Conservation (phyloP, 37 sponge, comb jelly and placozoan species). For the Ephydatia muelleri region DNA sequence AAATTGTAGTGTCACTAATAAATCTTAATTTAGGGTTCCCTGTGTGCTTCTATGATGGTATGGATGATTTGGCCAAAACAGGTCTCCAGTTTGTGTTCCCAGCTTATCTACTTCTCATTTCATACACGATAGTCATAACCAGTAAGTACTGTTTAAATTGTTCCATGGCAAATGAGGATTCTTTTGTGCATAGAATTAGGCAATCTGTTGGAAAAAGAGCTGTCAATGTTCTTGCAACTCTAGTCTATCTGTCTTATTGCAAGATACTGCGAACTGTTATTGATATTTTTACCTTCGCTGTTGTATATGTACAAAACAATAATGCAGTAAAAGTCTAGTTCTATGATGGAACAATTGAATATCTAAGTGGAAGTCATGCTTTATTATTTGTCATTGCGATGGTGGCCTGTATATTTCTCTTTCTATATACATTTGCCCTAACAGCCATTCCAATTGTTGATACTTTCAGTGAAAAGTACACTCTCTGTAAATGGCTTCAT, state of each 20-base stretch:
- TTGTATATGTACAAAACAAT: neutral
- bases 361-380: no score
- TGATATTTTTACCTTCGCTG: neutral
- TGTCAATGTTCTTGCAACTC: slow-evolving; percentile 39
- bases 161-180: no score
- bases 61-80: slow-evolving; percentile 45
- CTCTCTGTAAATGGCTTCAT: no score
- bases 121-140: slow-evolving; percentile 15
- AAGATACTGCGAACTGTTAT: slow-evolving; percentile 23
- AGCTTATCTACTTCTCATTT: slow-evolving; percentile 44
- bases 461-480: no score
- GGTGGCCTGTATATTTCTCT: no score
- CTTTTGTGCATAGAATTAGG: no score
- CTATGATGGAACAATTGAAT: no score
- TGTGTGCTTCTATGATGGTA: slow-evolving; percentile 68
- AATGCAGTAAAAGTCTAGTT: neutral
- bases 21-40: slow-evolving; percentile 59
- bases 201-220: neutral
- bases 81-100: slow-evolving; percentile 60
- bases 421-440: no score
- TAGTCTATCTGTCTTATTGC: slow-evolving; percentile 34
- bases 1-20: slow-evolving; percentile 30
- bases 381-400: no score
- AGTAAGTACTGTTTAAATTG: neutral
- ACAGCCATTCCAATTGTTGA: no score